Evolutionary conservation across 1,140 invertebrate genomes (phyloP), one percentile per base, ranked within the genome.

Genomic region (Gryon sp.): DNA sequence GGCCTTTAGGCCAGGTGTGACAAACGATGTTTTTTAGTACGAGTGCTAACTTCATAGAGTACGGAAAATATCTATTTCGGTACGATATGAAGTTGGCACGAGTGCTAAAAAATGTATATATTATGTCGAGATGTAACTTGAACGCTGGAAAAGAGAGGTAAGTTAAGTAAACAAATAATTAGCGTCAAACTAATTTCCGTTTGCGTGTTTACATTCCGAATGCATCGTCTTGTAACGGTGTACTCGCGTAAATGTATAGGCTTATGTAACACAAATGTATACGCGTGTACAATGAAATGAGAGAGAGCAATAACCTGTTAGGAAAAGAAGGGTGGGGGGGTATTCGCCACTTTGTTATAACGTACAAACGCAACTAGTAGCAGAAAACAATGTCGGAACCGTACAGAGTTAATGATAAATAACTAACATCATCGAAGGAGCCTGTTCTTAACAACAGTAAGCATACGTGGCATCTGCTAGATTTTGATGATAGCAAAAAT

Each of bases 171-270:
- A 34, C 40, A 20, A 68, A 45, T 48, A 74, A 68, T 60, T 41
- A 62, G 57, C 70, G 62, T 46, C 60, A 45, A 75, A 72, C 68
- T 68, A 68, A 53, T 66, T 70, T 80, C 65, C 63, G 59, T 45
- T 22, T 45, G 59, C 72, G 68, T 65, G 38, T 69, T 78, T 79
- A 63, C 60, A 74, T 79, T 79, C 73, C 78, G 66, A 60, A 69
- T 52, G 28, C 32, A 43, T 60, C 28, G 57, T 60, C 30, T 48
- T 60, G 14, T 52, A 52, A 72, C 50, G 69, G 46, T 53, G 48
- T 14, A 11, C 0, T 30, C 18, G 48, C 57, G 57, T 34, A 53
- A 41, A 43, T 12, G 57, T 48, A 43, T 14, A n/a, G 46, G 3
- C 46, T 53, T 45, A 48, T 20, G 48, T 41, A 41, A 72, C 20